Conservation (phyloP, 2,888 invertebrate species). For the Zootermopsis nevadensis region DNA sequence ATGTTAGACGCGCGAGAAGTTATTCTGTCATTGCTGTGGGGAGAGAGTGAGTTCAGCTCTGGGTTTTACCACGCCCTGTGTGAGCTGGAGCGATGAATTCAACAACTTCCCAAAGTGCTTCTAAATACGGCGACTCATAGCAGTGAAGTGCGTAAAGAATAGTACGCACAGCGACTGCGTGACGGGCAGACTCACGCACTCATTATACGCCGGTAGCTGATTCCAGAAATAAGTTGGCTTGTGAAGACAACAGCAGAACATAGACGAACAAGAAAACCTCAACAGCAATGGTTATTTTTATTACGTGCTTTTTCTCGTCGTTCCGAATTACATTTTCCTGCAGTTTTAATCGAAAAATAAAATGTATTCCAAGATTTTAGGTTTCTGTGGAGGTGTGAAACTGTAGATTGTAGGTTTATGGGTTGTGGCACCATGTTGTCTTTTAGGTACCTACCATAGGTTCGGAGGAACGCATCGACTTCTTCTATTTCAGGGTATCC, state of each 20-base stretch:
- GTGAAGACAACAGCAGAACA: neutral
- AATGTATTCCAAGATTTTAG: too few species aligned
- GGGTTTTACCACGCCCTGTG: neutral
- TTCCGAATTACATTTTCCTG: conserved; percentile 7
- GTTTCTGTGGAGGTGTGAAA: too few species aligned
- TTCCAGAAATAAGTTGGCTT: conserved; percentile 19
- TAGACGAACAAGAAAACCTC: neutral
- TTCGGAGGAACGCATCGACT: too few species aligned
- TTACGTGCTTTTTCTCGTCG: neutral
- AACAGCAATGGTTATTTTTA: neutral
- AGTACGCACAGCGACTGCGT: conserved; percentile 5
- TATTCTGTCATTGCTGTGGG: too few species aligned
- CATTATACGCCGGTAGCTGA: neutral
- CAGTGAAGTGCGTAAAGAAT: conserved; percentile 10
- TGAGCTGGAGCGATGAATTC: neutral
- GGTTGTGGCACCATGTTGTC: too few species aligned
- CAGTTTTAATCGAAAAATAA: neutral
- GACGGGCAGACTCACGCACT: neutral
- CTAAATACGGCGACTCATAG: conserved; percentile 32
- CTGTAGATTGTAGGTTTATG: too few species aligned
- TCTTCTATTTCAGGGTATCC: too few species aligned
- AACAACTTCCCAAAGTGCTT: conserved; percentile 25
- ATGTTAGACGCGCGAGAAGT: too few species aligned
- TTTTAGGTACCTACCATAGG: too few species aligned
- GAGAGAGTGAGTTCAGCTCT: too few species aligned